Base-by-base conservation (phyloP, 2,888 invertebrate species). In the Scaptomyza reducta region DNA sequence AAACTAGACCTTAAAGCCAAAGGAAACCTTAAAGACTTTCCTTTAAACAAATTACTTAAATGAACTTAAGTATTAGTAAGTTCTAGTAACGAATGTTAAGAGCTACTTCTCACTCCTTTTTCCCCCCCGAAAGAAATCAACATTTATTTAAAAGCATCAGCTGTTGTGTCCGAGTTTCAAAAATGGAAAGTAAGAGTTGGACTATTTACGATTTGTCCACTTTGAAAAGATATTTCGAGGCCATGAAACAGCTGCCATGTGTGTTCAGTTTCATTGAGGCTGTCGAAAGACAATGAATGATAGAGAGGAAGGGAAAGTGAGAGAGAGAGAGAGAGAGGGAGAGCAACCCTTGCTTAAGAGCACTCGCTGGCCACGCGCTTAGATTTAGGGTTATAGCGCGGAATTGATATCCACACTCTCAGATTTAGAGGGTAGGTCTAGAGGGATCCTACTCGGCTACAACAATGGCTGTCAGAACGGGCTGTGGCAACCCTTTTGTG, bases 151-250 rank as follows among this genome's bases (percentile, higher is more conserved):
- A 38, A 54, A 49, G 6, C 70, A 77, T 79, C 89, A 89, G 88
- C 88, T 87, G 86, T 49, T 87, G 38, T 87, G 79, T 78, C 84
- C 80, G 56, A 66, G 49, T 14, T 14, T 1, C 27, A 14, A 25
- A 44, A 10, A 45, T n/a, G 46, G 7, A 47, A 47, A 29, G 29
- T 47, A 29, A 47, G 46, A 47, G 49, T 31, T 47, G 10, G 9
- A 4, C 10, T 49, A 90, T 90, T 90, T 89, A 90, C 89, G 87
- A 88, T 86, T 88, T 90, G 88, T 90, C 89, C 87, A 89, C 80
- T 88, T 54, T 22, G 49, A 38, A 22, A 53, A 49, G 13, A 56
- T 10, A 45, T 57, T 65, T 45, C 46, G 25, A 57, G 22, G 44
- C 31, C 18, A 27, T n/a, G 47, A 70, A 89, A 87, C 89, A 89